These are phyloP conservation scores for Vireo altiloquus DNA, from an alignment of 2,113 vertebrate genomes.

Conservation along the genomic window DNA sequence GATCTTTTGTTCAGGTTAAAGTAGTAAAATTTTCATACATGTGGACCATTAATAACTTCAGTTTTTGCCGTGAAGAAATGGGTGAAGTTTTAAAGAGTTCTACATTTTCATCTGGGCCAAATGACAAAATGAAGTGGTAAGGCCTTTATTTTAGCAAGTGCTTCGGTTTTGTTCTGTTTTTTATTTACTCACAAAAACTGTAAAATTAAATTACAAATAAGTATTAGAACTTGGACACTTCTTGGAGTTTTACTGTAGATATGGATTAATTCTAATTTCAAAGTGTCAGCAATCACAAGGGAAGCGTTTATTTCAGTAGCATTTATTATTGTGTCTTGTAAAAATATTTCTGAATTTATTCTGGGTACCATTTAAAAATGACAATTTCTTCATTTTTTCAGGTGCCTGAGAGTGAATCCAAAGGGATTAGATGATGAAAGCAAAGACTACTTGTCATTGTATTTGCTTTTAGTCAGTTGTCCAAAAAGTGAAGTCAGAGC, in stretches of 20 bases:
- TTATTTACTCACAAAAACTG: not conserved
- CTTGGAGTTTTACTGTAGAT: not conserved
- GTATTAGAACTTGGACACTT: not conserved
- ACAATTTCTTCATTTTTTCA: slow-evolving; percentile 56
- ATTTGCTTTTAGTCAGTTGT: slow-evolving; percentile 98
- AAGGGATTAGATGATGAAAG: slow-evolving; percentile 99
- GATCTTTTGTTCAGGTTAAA: slow-evolving; percentile 78
- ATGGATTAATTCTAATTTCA: not conserved
- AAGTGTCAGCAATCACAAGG: not conserved
- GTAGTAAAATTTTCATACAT: slow-evolving; percentile 88
- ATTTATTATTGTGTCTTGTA: not conserved
- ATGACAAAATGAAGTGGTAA: slow-evolving; percentile 90
- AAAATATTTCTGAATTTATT: not conserved
- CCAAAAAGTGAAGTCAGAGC: slow-evolving; percentile 99
- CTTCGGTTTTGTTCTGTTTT: not conserved
- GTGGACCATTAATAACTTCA: slow-evolving; percentile 91
- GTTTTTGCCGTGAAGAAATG: slow-evolving; percentile 87
- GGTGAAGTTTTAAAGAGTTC: slow-evolving; percentile 88
- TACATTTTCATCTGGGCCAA: slow-evolving; percentile 85
- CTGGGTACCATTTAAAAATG: not conserved
- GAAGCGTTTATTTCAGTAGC: not conserved
- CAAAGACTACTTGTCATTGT: slow-evolving; percentile 97
- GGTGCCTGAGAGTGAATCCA: slow-evolving; percentile 98
- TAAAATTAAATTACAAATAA: not conserved
- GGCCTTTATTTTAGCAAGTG: slow-evolving; percentile 9